Evolutionary conservation across 2,888 invertebrate species (phyloP).

Genomic region (Dioctria rufipes): DNA sequence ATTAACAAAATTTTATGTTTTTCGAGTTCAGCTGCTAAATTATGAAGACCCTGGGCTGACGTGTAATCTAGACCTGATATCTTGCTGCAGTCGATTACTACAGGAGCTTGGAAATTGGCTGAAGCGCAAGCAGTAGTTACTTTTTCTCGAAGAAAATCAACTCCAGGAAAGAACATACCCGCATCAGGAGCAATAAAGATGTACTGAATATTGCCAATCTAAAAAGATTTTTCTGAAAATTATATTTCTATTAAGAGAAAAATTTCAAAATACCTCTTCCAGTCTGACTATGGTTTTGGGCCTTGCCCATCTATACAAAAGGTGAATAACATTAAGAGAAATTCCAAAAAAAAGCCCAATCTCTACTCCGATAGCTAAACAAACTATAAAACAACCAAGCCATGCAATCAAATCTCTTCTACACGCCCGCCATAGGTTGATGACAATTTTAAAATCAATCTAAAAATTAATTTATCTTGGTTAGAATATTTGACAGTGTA

Average conservation of each 20-base stretch:
- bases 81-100: constrained; percentile 78
- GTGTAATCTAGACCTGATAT: constrained; percentile 80
- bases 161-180: constrained; percentile 81
- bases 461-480: constrained; percentile 62
- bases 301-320: constrained; percentile 79
- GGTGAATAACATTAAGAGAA: constrained; percentile 75
- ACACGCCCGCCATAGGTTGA: constrained; percentile 74
- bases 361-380: constrained; percentile 82
- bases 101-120: constrained; percentile 71
- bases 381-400: constrained; percentile 78
- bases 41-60: constrained; percentile 76
- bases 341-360: constrained; percentile 84
- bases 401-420: constrained; percentile 79
- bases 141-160: constrained; percentile 76
- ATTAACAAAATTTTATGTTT: constrained; percentile 73
- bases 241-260: neutral
- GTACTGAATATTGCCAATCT: constrained; percentile 73
- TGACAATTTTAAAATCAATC: constrained; percentile 74
- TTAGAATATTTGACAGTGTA: constrained; percentile 21
- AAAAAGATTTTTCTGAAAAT: constrained; percentile 52
- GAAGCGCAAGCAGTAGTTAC: constrained; percentile 73
- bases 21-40: constrained; percentile 74
- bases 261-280: constrained; percentile 63
- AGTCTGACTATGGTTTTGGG: constrained; percentile 71
- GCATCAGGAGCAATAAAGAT: constrained; percentile 76